A percentile compares a stretch with the other conserved stretches of the same genome.
phyloP scores from a whole-genome alignment of 1,140 invertebrate genomes.

The Lepeophtheirus salmonis region DNA sequence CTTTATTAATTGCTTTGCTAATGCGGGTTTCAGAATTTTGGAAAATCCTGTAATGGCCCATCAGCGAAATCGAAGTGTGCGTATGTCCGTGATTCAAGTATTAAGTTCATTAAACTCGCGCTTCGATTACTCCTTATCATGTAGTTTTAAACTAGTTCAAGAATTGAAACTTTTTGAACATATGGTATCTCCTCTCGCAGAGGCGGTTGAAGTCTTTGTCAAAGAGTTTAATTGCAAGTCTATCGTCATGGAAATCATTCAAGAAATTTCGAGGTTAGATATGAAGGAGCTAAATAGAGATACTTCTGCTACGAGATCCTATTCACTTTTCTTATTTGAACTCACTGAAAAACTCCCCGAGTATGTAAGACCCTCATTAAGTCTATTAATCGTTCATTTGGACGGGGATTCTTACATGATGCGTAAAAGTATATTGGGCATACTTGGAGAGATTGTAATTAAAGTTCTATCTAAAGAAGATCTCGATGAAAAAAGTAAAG shows the following conservation, averaged over 20 bases:
- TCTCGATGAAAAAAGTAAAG: slow-evolving; percentile 41
- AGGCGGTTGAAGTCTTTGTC: slow-evolving; percentile 42
- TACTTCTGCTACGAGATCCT: slow-evolving; percentile 38
- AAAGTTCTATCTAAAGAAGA: slow-evolving; percentile 46
- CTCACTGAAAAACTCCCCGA: slow-evolving; percentile 42
- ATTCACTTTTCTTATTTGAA: slow-evolving; percentile 45
- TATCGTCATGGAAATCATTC: slow-evolving; percentile 46
- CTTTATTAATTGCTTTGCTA: slow-evolving; percentile 55
- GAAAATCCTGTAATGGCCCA: slow-evolving; percentile 38
- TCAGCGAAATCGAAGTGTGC: slow-evolving; percentile 40
- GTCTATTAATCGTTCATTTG: slow-evolving; percentile 18
- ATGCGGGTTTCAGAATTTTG: slow-evolving; percentile 51
- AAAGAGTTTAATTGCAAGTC: slow-evolving; percentile 40
- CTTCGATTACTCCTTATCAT: slow-evolving; percentile 52
- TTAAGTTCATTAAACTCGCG: slow-evolving; percentile 56
- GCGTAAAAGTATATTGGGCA: slow-evolving; percentile 54
- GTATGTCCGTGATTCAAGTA: slow-evolving; percentile 51
- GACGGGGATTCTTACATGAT: slow-evolving; percentile 45
- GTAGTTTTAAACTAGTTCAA: slow-evolving; percentile 43
- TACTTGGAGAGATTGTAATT: slow-evolving; percentile 52
- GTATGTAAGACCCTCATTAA: slow-evolving; percentile 41
- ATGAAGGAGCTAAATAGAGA: slow-evolving; percentile 31
- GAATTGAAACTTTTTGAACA: slow-evolving; percentile 51
- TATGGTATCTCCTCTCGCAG: slow-evolving; percentile 42
- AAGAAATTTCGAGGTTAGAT: slow-evolving; percentile 44